Percentiles rank a stretch among this genome's conserved stretches.
Evolutionary conservation across 2,113 vertebrate species (phyloP).

Genomic region (Kryptolebias marmoratus): DNA sequence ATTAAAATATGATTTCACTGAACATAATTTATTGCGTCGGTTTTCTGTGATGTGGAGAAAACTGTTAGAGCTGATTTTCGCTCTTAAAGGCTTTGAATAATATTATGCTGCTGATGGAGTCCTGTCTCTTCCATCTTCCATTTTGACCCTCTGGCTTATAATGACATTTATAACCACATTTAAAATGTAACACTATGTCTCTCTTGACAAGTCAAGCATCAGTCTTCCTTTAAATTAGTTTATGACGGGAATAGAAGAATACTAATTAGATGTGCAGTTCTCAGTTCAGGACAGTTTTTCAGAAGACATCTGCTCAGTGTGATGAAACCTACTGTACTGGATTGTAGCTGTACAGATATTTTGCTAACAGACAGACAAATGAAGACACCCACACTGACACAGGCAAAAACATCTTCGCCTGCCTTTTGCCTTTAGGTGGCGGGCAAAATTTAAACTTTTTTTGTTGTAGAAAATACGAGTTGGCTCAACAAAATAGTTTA

Average conservation of each 20-base stretch:
- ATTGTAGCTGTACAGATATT: background rate
- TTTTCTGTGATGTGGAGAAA: slow-evolving; percentile 19
- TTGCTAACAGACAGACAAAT: background rate
- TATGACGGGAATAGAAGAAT: slow-evolving; percentile 19
- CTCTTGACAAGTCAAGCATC: slow-evolving; percentile 45
- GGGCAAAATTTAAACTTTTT: no score
- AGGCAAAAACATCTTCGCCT: no score
- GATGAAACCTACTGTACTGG: background rate
- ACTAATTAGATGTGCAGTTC: slow-evolving; percentile 9
- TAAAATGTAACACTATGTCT: slow-evolving; percentile 50
- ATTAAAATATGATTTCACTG: slow-evolving; percentile 4
- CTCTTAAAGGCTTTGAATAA: slow-evolving; percentile 31
- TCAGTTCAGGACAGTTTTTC: slow-evolving; percentile 16
- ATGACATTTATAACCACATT: slow-evolving; percentile 59
- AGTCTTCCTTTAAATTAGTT: slow-evolving; percentile 44
- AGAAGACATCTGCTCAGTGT: slow-evolving; percentile 30
- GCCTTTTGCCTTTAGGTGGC: no score
- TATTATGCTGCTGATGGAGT: slow-evolving; percentile 27
- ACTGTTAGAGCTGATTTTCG: slow-evolving; percentile 23
- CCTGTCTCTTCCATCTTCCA: slow-evolving; percentile 47
- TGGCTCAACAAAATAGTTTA: no score
- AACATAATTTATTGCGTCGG: slow-evolving; percentile 13
- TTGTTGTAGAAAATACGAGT: no score
- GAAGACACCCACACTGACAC: no score
- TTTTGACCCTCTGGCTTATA: slow-evolving; percentile 47